Evolutionary conservation across 2,797 vertebrate species (phyloP), one percentile per base, ranked within the genome.

Genomic region (Aeoliscus strigatus): DNA sequence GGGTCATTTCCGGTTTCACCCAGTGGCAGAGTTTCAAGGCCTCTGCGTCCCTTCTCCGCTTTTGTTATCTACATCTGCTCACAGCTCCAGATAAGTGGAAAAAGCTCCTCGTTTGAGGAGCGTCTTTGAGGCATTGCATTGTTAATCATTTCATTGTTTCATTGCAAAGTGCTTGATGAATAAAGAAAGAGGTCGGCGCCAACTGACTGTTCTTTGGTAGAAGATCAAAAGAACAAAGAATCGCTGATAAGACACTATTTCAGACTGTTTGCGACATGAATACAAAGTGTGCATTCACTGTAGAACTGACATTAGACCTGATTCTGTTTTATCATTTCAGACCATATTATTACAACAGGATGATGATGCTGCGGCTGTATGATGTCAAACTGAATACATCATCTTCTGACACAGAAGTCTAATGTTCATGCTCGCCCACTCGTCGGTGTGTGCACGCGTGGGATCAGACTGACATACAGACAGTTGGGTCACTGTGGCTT

Each of bases 101-200:
- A 79, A 70, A 30, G 54, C 40, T 38, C 65, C 58, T 64, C 65
- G 68, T 86, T 78, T 80, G 75, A 83, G 76, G 72, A 60, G 32
- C 13, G 27, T 63, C 76, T 76, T 80, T 73, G 75, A 79, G 70
- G 70, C 72, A 46, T 43, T 55, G 53, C 56, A 66, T 66, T 75
- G 74, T 71, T 77, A 80, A 77, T 73, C 60, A 72, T 60, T 70
- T 62, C 66, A 61, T 72, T 53, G 61, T 79, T 78, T 78, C 76
- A 48, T 60, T 60, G 66, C 59, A 60, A 73, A 60, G 65, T 66
- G 55, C 54, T 49, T 49, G 69, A 70, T 78, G 75, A 79, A 80
- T 76, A 69, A 75, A 38, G 41, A 66, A 75, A 27, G 54, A 55
- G 35, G 44, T 35, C 21, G 29, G 41, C 66, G 71, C 66, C 73